Evolutionary conservation across 2,888 invertebrate genomes (phyloP).

Genomic region (Drosophila meridiana): DNA sequence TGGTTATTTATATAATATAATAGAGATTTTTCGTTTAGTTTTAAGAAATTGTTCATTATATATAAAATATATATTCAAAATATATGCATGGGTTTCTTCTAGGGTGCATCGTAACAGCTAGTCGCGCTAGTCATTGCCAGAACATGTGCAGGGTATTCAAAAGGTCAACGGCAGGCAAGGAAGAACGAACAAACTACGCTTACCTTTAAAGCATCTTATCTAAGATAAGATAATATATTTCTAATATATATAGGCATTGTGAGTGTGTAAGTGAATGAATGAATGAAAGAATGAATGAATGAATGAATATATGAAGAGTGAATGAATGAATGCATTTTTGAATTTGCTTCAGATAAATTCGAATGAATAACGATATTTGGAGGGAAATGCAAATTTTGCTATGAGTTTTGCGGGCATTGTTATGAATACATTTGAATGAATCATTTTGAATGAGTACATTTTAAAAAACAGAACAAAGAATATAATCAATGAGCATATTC

Average conservation of each 20-base stretch:
- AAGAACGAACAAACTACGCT: conserved; percentile 38
- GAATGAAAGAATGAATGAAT: conserved; percentile 1
- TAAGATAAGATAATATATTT: not conserved
- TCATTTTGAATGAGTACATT: not conserved
- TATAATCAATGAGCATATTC: not conserved
- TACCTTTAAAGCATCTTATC: conserved; percentile 36
- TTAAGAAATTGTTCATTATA: too few relatives aligned
- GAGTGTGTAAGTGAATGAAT: conserved; percentile 6
- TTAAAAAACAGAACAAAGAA: not conserved
- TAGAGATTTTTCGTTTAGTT: not conserved
- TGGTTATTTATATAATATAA: not conserved
- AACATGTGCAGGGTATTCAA: conserved; percentile 38
- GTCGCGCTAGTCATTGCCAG: conserved; percentile 18
- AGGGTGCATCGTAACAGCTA: conserved; percentile 9
- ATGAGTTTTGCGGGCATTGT: not conserved
- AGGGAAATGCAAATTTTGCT: not conserved
- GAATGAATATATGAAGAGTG: not conserved
- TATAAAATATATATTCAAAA: not conserved
- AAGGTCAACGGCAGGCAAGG: conserved; percentile 16
- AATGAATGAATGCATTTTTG: not conserved
- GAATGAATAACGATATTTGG: not conserved
- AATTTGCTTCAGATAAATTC: conserved; percentile 8
- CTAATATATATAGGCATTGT: not conserved
- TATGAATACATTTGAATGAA: not conserved
- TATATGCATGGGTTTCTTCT: not conserved